Conservation (phyloP, 2,113 vertebrate species). For the Leucoraja erinaceus region DNA sequence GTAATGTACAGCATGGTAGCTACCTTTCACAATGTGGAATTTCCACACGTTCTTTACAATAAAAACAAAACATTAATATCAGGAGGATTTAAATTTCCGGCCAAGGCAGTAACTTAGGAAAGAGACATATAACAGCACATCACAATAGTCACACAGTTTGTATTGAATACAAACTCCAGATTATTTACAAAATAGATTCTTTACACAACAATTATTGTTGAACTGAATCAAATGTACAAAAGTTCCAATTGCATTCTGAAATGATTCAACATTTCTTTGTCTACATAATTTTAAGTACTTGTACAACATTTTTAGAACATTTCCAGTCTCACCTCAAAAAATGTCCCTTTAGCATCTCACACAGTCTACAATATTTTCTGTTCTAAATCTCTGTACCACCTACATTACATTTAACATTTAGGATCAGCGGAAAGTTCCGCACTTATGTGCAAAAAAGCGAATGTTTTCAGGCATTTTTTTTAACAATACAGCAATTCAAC, state of each 20-base stretch:
- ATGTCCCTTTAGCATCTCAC: background rate
- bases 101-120: slow-evolving; percentile 21
- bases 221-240: slow-evolving; percentile 27
- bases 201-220: slow-evolving; percentile 27
- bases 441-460: slow-evolving; percentile 32
- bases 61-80: background rate
- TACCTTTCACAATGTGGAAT: slow-evolving; percentile 3
- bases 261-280: slow-evolving; percentile 10
- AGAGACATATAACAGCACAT: slow-evolving; percentile 7
- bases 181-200: slow-evolving; percentile 31
- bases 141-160: background rate
- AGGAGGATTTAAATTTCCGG: background rate
- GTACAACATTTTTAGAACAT: slow-evolving; percentile 1
- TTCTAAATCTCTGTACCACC: background rate
- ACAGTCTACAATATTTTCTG: background rate
- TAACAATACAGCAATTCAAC: background rate
- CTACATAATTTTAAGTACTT: slow-evolving; percentile 28
- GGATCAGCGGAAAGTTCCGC: background rate
- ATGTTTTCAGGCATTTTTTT: background rate
- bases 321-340: background rate
- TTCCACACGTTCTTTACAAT: background rate
- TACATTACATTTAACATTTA: background rate
- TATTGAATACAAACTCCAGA: background rate
- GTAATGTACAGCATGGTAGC: slow-evolving; percentile 18
- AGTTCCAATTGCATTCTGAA: background rate